Evolutionary conservation across 2,113 vertebrate species (phyloP).

Genomic region (Stegastes partitus): DNA sequence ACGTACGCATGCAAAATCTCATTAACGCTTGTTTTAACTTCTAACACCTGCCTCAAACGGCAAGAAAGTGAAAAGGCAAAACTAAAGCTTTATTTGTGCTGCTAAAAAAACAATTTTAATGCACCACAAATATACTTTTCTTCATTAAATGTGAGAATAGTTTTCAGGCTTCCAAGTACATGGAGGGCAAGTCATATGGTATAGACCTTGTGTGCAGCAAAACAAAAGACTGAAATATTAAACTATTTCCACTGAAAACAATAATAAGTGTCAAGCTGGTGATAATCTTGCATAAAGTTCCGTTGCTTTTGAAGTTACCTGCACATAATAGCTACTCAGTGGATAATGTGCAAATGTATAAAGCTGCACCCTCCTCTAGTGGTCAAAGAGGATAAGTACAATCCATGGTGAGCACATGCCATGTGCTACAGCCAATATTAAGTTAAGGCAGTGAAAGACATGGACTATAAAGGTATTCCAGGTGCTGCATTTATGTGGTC

Average conservation of each 20-base stretch:
- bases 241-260: neutral
- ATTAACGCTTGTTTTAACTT: constrained; percentile 47
- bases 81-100: constrained; percentile 24
- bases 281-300: neutral
- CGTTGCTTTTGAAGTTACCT: neutral
- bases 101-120: constrained; percentile 30
- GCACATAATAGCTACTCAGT: neutral
- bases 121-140: constrained; percentile 3
- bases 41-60: constrained; percentile 8
- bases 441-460: no score
- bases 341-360: constrained; percentile 13
- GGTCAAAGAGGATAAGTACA: constrained; percentile 65
- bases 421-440: no score
- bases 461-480: no score
- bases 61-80: neutral
- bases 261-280: neutral
- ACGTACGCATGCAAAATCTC: constrained; percentile 35
- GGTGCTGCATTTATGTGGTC: neutral
- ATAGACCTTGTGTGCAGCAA: neutral
- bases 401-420: no score
- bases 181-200: neutral
- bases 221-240: neutral
- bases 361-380: constrained; percentile 76
- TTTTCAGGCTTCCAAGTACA: constrained; percentile 4
- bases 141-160: neutral